These are phyloP conservation scores for Parambassis ranga DNA, from an alignment of 2,797 vertebrate species.

Conservation along the genomic window DNA sequence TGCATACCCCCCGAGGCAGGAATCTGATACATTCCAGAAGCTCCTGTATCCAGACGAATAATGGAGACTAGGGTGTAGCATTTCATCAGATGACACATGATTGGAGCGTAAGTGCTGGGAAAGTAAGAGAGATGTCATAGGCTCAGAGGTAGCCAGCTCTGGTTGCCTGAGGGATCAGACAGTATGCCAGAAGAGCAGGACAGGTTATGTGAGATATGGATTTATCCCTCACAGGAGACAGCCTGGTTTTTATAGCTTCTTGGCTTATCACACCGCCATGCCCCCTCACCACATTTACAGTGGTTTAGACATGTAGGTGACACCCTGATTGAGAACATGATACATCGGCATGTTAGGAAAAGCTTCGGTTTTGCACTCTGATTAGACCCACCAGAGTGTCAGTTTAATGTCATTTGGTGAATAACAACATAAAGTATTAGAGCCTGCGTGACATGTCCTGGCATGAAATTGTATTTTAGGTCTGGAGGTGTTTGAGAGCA, in stretches of 20 bases:
- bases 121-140: constrained; percentile 72
- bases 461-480: not conserved
- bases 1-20: constrained; percentile 70
- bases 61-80: constrained; percentile 71
- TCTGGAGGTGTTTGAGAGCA: not conserved
- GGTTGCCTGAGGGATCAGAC: constrained; percentile 62
- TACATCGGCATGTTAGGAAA: not conserved
- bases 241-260: constrained; percentile 19
- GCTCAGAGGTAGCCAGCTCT: constrained; percentile 52
- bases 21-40: constrained; percentile 79
- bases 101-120: constrained; percentile 73
- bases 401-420: constrained; percentile 13
- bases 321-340: not conserved
- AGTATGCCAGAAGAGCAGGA: constrained; percentile 51
- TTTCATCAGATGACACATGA: constrained; percentile 77
- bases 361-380: constrained; percentile 8
- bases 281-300: not conserved
- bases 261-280: constrained; percentile 4
- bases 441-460: constrained; percentile 20
- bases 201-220: constrained; percentile 67
- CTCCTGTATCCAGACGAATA: constrained; percentile 76
- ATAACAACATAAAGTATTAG: constrained; percentile 24
- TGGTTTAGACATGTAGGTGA: constrained; percentile 6
- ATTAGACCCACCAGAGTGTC: constrained; percentile 3
- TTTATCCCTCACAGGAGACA: constrained; percentile 32